Conservation (phyloP, 2,113 vertebrate species). For the Oncorhynchus clarkii region DNA sequence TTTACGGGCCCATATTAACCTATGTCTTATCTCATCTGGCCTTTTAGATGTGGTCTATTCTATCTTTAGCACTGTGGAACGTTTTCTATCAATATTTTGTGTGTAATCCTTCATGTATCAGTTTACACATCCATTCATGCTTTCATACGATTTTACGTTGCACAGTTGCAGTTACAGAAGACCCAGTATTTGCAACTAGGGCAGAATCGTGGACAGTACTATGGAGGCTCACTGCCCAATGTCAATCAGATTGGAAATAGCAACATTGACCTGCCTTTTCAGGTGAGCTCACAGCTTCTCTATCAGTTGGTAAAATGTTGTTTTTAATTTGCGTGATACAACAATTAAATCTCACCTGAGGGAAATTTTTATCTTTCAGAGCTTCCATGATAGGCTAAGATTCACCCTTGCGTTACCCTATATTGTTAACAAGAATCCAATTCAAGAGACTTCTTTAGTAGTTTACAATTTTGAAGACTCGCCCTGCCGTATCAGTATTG, state of each 20-base stretch:
- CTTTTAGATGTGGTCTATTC: too few relatives aligned
- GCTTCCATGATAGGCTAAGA: neutral
- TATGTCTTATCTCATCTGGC: too few relatives aligned
- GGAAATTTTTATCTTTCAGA: neutral
- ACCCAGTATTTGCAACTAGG: conserved; percentile 98
- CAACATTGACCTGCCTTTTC: conserved; percentile 95
- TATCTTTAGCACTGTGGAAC: too few relatives aligned
- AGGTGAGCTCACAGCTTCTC: conserved; percentile 85
- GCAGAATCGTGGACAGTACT: conserved; percentile 97
- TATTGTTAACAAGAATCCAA: neutral
- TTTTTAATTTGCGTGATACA: conserved; percentile 36
- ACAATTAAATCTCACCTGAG: conserved; percentile 34
- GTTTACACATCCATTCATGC: conserved; percentile 73
- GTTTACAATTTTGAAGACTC: neutral
- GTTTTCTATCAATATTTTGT: neutral
- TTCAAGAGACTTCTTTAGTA: neutral
- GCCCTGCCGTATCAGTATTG: neutral
- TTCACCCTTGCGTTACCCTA: neutral
- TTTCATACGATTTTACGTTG: conserved; percentile 80
- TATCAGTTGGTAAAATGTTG: conserved; percentile 56
- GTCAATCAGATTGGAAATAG: conserved; percentile 98
- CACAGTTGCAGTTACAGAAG: conserved; percentile 98
- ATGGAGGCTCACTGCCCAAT: conserved; percentile 96
- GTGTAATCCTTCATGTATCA: conserved; percentile 56
- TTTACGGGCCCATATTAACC: too few relatives aligned